Evolutionary conservation across 1,140 invertebrate species (phyloP).

Genomic region (Camponotus vicinus): DNA sequence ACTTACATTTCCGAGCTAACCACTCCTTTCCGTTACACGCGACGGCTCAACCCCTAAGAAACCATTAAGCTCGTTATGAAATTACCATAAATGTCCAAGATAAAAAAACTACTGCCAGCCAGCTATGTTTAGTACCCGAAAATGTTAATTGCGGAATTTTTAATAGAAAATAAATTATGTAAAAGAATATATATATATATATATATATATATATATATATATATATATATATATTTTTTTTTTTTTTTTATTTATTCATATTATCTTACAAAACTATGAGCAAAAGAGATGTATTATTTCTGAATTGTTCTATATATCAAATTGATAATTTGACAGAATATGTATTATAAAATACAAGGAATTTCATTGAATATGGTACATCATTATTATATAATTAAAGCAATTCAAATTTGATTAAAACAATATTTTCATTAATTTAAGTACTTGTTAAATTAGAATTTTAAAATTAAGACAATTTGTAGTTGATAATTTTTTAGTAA

Average conservation of each 20-base stretch:
- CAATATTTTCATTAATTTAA: slow-evolving; percentile 25
- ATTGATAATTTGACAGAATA: slow-evolving; percentile 23
- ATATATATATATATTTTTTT: not conserved
- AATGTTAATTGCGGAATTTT: not conserved
- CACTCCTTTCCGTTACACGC: slow-evolving; percentile 76
- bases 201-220: not conserved
- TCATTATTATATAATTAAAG: slow-evolving; percentile 22
- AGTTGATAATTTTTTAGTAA: not conserved
- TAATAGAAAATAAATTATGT: not conserved
- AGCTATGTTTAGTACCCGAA: not conserved
- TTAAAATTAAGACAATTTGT: not conserved
- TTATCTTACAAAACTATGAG: not conserved
- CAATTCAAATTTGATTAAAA: not conserved
- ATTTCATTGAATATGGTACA: not conserved
- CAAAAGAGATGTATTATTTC: not conserved
- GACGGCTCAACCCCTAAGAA: slow-evolving; percentile 66
- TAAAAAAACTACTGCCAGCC: slow-evolving; percentile 44
- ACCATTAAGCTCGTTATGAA: slow-evolving; percentile 52
- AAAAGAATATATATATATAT: not conserved
- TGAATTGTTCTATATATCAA: slow-evolving; percentile 7
- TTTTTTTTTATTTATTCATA: not conserved
- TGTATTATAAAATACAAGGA: slow-evolving; percentile 2
- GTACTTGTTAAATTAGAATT: slow-evolving; percentile 6
- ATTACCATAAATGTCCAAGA: slow-evolving; percentile 55
- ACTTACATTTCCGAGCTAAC: slow-evolving; percentile 74